Evolutionary conservation across 2,888 invertebrate species (phyloP), one percentile per base, ranked within the genome.

Genomic region (Gandaritis pyraliata): DNA sequence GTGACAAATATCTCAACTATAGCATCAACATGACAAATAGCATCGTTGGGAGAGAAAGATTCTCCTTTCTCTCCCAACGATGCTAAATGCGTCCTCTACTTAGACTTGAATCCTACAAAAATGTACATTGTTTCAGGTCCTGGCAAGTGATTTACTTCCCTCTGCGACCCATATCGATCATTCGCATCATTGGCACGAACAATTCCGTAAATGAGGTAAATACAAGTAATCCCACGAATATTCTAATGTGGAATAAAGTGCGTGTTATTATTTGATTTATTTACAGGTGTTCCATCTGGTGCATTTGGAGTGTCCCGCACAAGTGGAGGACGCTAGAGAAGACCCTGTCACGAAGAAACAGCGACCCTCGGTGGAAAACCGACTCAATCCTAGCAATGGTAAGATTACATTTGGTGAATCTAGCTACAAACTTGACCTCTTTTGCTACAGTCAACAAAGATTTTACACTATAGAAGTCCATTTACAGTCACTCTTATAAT

Each of bases 121-220:
- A 29, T n/a, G n/a, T 23, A n/a, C 1, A 48, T 30, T 48, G 23
- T 67, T 66, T 15, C 65, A 94, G 96, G 76, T 98, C 98, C 0
- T 99, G 99, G 99, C 99, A 99, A 87, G 95, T 95, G 60, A 94
- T 99, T 48, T 93, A 94, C 56, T 99, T 99, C 90, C 91, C 95
- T 0, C 95, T 96, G 13, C 93, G 96, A 49, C 97, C 98, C 0
- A 96, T 99, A 39, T 97, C 98, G 52, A 99, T 98, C 81, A 96
- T 99, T 68, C 95, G 97, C 64, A 98, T 99, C 73, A 96, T 98
- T 53, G 99, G 99, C 65, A 99, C 98, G 0, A 96, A 96, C 76
- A 99, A 99, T 86, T 98, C 99, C 12, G 99, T 98, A 0, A 99
- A 99, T 86, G 98, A 98, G 95, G 98, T 96, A 49, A 41, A 11